These are phyloP conservation scores for Coremacera marginata DNA, from an alignment of 2,888 invertebrate genomes.

Conservation along the genomic window DNA sequence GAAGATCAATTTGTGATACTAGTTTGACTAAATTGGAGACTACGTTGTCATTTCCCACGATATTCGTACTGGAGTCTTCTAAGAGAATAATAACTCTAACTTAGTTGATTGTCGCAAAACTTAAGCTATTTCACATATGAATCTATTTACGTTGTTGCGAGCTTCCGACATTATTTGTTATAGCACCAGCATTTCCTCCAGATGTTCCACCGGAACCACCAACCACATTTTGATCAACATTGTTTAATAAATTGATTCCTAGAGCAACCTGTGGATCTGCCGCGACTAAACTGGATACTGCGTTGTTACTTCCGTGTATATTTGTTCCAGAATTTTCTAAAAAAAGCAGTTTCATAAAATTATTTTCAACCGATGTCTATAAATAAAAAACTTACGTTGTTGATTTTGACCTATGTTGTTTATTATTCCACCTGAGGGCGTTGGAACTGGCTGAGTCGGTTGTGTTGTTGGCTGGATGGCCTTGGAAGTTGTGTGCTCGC, in stretches of 20 bases:
- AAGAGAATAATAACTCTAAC: too few relatives aligned
- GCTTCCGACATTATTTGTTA: slow-evolving; percentile 4
- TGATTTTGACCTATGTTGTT: neutral
- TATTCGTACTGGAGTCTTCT: neutral
- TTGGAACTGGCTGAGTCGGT: too few relatives aligned
- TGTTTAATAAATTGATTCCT: neutral
- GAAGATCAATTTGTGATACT: neutral
- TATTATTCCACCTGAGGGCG: neutral
- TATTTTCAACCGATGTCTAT: too few relatives aligned
- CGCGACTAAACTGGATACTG: neutral
- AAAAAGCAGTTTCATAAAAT: neutral
- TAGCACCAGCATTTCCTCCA: neutral
- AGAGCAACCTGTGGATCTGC: neutral
- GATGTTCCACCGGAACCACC: neutral
- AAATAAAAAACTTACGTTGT: neutral
- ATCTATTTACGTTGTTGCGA: neutral
- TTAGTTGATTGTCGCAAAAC: too few relatives aligned
- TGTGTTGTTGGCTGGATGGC: too few relatives aligned
- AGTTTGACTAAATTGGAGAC: neutral
- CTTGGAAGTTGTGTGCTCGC: too few relatives aligned
- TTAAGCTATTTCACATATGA: neutral
- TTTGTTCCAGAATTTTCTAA: neutral
- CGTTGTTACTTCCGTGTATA: neutral
- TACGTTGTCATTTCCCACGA: neutral
- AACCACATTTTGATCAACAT: neutral